These are phyloP conservation scores for Campoletis raptor DNA, from an alignment of 2,888 invertebrate species.

Conservation along the genomic window DNA sequence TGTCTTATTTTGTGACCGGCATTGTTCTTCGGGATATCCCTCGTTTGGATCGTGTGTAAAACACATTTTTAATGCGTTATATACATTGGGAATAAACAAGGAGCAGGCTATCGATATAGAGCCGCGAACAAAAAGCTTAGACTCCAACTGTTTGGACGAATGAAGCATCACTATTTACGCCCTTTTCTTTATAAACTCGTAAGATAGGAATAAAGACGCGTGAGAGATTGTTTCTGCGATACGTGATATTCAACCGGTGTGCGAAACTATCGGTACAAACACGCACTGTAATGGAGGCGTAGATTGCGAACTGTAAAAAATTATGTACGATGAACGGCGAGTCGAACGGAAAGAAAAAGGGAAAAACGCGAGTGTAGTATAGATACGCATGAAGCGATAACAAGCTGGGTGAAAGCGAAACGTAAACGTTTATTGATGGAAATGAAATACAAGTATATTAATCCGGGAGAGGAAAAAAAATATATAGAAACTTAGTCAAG, in stretches of 20 bases:
- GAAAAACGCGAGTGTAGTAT: constrained; percentile 47
- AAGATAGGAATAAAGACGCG: constrained; percentile 27
- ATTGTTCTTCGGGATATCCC: constrained; percentile 42
- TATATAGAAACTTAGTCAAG: not conserved
- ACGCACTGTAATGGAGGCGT: not conserved
- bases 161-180: not conserved
- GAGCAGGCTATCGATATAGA: not conserved
- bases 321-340: constrained; percentile 43
- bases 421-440: constrained; percentile 49
- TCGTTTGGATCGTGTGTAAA: constrained; percentile 28
- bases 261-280: constrained; percentile 12
- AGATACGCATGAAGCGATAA: constrained; percentile 62
- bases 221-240: constrained; percentile 56
- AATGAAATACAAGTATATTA: constrained; percentile 23
- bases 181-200: not conserved
- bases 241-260: constrained; percentile 30
- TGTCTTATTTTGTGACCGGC: constrained; percentile 21
- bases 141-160: not conserved
- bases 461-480: not conserved
- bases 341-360: constrained; percentile 46
- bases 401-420: constrained; percentile 65
- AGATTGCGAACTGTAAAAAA: constrained; percentile 13
- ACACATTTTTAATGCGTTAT: constrained; percentile 36
- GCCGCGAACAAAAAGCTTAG: not conserved
- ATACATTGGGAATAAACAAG: not conserved